These are phyloP conservation scores for Puffinus mauretanicus DNA, from an alignment of 2,113 vertebrate genomes.

Conservation along the genomic window DNA sequence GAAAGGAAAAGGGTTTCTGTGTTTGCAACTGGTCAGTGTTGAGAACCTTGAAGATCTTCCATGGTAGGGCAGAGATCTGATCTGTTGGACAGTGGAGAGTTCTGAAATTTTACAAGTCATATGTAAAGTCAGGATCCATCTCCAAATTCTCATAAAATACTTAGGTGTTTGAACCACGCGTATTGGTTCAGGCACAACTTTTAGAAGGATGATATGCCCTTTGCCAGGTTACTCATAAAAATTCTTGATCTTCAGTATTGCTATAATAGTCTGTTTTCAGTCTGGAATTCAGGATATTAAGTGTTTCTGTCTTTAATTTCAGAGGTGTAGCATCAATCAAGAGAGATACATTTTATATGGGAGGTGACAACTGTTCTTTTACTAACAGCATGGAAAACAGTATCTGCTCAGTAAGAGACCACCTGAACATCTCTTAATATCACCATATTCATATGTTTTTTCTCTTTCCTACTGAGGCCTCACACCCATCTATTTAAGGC, in stretches of 20 bases:
- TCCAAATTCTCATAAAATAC: background rate
- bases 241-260: background rate
- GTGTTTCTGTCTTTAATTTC: background rate
- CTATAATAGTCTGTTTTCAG: background rate
- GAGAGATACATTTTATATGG: background rate
- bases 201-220: background rate
- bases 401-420: background rate
- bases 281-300: background rate
- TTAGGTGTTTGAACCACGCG: background rate
- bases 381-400: background rate
- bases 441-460: background rate
- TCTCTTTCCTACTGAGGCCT: background rate
- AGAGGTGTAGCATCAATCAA: background rate
- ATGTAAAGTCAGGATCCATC: background rate
- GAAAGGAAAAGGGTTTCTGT: background rate
- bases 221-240: background rate
- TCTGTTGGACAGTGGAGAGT: background rate
- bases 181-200: background rate
- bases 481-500: background rate
- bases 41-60: background rate
- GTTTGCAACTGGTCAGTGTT: background rate
- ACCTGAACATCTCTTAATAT: background rate
- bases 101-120: background rate
- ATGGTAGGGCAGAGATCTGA: background rate
- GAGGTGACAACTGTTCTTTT: background rate